Evolutionary conservation across 2,797 vertebrate species (phyloP).

Genomic region (Onychomys torridus): DNA sequence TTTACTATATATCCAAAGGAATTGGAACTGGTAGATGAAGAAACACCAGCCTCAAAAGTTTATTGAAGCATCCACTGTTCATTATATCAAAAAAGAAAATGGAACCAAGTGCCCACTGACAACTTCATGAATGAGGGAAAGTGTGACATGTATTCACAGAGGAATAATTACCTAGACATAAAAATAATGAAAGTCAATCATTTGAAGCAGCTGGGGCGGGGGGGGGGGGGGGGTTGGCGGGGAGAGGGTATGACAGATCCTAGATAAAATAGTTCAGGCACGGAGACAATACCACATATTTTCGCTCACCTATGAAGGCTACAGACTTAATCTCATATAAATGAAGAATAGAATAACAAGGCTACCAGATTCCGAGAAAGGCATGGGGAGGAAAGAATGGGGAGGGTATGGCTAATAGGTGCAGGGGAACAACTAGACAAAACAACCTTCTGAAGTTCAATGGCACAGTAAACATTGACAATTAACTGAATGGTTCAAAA

Average conservation of each 20-base stretch:
- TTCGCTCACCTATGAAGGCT: not conserved
- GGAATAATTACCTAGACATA: not conserved
- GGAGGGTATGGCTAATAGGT: not conserved
- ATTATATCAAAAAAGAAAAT: not conserved
- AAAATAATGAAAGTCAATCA: not conserved
- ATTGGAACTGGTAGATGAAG: not conserved
- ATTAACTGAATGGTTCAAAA: not conserved
- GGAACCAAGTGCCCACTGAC: not conserved
- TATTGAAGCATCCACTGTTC: not conserved
- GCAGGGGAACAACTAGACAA: not conserved
- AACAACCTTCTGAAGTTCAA: not conserved
- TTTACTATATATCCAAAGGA: not conserved
- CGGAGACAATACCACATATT: not conserved
- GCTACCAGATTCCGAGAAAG: not conserved
- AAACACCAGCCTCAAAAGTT: not conserved
- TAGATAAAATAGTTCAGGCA: not conserved
- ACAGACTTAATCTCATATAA: not conserved
- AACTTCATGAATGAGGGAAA: not conserved
- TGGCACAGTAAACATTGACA: not conserved
- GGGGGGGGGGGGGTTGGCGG: too few species aligned
- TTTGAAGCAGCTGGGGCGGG: not conserved
- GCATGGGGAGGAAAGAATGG: too few species aligned
- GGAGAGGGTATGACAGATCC: too few species aligned
- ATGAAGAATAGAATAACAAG: not conserved
- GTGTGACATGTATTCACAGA: not conserved